Evolutionary conservation across 2,113 vertebrate species (phyloP).

Genomic region (Rhinogobius similis): DNA sequence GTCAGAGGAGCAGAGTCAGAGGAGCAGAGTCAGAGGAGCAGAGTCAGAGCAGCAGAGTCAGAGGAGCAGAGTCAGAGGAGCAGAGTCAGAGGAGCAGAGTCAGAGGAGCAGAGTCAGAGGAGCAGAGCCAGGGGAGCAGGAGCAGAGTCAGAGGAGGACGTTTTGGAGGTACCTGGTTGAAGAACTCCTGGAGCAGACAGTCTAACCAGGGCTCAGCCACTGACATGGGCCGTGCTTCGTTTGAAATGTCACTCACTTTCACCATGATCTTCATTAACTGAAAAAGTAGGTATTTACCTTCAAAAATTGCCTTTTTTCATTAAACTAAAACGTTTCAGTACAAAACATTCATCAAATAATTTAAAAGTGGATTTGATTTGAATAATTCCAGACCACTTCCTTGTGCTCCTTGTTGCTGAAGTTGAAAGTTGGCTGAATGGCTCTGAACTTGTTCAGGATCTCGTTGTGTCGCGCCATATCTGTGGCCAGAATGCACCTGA

Average conservation of each 20-base stretch:
- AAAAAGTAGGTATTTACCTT: neutral
- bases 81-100: neutral
- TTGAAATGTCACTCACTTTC: conserved; percentile 82
- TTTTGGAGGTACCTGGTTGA: conserved; percentile 72
- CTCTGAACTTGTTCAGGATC: conserved; percentile 76
- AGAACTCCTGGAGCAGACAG: conserved; percentile 81
- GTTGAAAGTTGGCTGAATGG: conserved; percentile 68
- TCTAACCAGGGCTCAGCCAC: conserved; percentile 81
- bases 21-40: no score
- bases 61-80: no score
- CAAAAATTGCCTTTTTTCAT: neutral
- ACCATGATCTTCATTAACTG: conserved; percentile 80
- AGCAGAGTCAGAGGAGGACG: neutral
- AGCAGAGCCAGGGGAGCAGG: no score
- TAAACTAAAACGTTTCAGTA: no score
- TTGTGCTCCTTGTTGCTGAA: conserved; percentile 77
- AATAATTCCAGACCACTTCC: conserved; percentile 64
- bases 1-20: no score
- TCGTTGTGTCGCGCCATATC: conserved; percentile 80
- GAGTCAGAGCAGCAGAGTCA: no score
- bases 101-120: no score
- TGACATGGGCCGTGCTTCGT: conserved; percentile 75
- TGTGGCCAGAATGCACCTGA: conserved; percentile 30
- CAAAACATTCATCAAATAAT: no score
- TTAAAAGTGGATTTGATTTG: no score